Evolutionary conservation across 1,140 invertebrate genomes (phyloP), one percentile per base, ranked within the genome.

Genomic region (Zophobas atratus): DNA sequence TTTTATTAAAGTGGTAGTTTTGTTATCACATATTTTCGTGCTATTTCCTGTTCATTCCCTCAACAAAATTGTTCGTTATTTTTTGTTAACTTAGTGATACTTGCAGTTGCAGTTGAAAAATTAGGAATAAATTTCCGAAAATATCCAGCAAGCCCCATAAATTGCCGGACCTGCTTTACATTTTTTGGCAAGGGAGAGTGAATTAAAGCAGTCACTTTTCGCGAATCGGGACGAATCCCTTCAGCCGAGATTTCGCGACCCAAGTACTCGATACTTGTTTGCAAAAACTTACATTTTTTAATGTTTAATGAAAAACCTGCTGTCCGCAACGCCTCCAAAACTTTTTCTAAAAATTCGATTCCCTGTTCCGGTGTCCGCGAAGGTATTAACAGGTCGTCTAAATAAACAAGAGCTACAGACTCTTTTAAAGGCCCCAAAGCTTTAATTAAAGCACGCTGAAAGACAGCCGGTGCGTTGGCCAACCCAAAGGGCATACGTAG

Each of bases 121-220:
- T 70, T 20, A 0, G 83, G 81, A 74, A 86, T 80, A 70, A 86
- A 84, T 78, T 78, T 78, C 4, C 84, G 39, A 63, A 86, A 85
- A 79, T 85, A 86, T 1, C 83, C 77, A 5, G 80, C 80, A 49
- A 86, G 63, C 5, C 86, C 83, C 2, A 81, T 51, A 73, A 83
- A 86, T n/a, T 74, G 77, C 35, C 85, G 78, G 2, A 85, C 71
- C 48, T 74, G 33, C 33, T 83, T 83, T 1, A 80, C 78, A 63
- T 84, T 85, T 32, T 76, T 35, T 1, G 87, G 87, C 6, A 38
- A 35, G 6, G 83, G 82, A 36, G 84, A 73, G 36, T 81, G 55
- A 70, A 76, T 80, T 6, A 87, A 73, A 6, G 85, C 86, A 60
- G 81, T 60, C 5, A 85, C 72, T 63, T 86, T 87, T 8, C 56